Evolutionary conservation across 2,888 invertebrate species (phyloP).

Genomic region (Lycaena phlaeas): DNA sequence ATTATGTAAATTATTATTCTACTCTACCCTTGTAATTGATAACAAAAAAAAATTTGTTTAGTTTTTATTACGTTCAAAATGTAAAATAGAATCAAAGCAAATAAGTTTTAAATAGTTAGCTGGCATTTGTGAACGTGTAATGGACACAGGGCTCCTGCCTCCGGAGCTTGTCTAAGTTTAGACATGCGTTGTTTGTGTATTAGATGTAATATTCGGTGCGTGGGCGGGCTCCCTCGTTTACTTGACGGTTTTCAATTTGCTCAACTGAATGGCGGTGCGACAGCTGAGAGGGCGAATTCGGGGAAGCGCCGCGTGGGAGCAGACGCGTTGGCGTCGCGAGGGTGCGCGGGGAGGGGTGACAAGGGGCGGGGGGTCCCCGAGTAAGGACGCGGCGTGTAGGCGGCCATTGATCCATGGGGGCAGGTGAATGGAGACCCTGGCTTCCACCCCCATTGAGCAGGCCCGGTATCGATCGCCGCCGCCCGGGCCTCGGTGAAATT

Average conservation of each 20-base stretch:
- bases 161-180: background rate
- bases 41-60: no score
- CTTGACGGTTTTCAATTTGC: slow-evolving; percentile 50
- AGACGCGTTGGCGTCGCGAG: slow-evolving; percentile 43
- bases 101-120: no score
- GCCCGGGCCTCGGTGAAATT: slow-evolving; percentile 18
- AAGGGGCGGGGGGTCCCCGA: slow-evolving; percentile 24
- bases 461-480: slow-evolving; percentile 47
- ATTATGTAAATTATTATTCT: no score
- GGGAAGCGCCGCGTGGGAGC: slow-evolving; percentile 54
- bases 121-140: no score
- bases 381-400: slow-evolving; percentile 53
- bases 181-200: slow-evolving; percentile 1
- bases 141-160: no score
- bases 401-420: slow-evolving; percentile 66
- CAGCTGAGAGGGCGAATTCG: slow-evolving; percentile 48
- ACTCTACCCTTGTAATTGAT: no score
- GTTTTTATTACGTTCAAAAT: no score
- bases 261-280: slow-evolving; percentile 51
- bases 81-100: no score
- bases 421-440: slow-evolving; percentile 57
- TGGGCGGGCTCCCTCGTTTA: slow-evolving; percentile 19
- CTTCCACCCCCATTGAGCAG: slow-evolving; percentile 49
- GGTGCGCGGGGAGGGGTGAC: slow-evolving; percentile 21
- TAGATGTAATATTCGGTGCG: slow-evolving; percentile 6